Evolutionary conservation across 2,113 vertebrate species (phyloP), one percentile per base, ranked within the genome.

Genomic region (Rhadina sibilatrix): DNA sequence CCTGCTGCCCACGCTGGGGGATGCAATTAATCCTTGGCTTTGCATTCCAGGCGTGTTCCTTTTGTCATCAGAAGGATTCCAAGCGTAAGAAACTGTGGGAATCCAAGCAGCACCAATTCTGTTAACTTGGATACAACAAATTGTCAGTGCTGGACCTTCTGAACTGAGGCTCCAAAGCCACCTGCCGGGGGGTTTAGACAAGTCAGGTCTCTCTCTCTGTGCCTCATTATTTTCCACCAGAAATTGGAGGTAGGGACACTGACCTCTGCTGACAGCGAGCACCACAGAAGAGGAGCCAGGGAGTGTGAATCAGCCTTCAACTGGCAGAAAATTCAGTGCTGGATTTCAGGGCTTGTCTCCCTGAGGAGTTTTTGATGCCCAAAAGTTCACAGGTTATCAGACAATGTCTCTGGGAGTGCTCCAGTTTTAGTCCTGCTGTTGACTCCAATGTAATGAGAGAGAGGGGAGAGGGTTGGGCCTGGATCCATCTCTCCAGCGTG

Each of bases 171-270:
- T 84, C 56, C 65, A 84, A 61, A 57, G 15, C 7, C 33, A 70
- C 64, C 50, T 94, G 60, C 84, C 61, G 28, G 35, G 53, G 31
- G 27, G 15, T 37, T 87, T n/a, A 46, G 50, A 81, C 46, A 54
- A 81, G 74, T 14, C 44, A 54, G 30, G 68, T 78, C 53, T 42
- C 11, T 60, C 52, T 93, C 69, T 94, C 77, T 78, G 47, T 70
- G 65, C 60, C 88, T 95, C 38, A 46, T 90, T 94, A 91, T 82
- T 93, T 93, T 93, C 83, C 59, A 71, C 42, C 74, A 87, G 57
- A 31, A 87, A 94, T 64, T 38, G 44, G 70, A 12, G 35, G 47
- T 37, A 42, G 78, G 68, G 65, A 70, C 12, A 28, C 38, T 54
- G 87, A 93, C 90, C 80, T 95, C 63, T 86, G 69, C 78, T 93